Base-by-base conservation (phyloP, 2,113 vertebrate species). In the Chrysochloris asiatica region DNA sequence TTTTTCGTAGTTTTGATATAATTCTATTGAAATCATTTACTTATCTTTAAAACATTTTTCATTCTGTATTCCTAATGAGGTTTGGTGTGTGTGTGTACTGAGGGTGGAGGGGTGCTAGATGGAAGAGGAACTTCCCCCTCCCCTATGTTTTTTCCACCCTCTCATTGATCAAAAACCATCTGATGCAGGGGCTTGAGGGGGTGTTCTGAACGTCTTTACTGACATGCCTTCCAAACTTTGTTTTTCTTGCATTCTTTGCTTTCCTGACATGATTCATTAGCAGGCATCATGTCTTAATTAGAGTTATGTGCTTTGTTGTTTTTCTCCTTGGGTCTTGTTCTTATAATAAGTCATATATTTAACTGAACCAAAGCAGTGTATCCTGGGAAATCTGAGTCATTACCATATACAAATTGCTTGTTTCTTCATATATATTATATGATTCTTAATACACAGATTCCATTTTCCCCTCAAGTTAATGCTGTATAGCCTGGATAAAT, bases 191-290 rank as follows among this genome's bases (percentile, higher is more conserved):
- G 19, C 30, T 83, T 86, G 93, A 93, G 95, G 91, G 91, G 89
- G 93, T 94, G 89, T 94, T 93, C 73, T 85, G 94, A 95, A 89
- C 95, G 77, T 67, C 79, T 92, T 95, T 92, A 52, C 83, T 87
- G 89, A 93, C 91, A 81, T 88, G 90, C 91, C 82, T 96, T 90
- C 88, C 92, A 84, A 89, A 95, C 82, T 95, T 90, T 81, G 65
- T 43, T 94, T 95, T 92, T 90, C 83, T 83, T 83, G 71, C 12
- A 13, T 88, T 88, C 93, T 93, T 93, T 90, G 59, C 91, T 83
- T 97, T 95, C 83, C 72, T 93, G 11, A 78, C 67, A 65, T 96
- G 93, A 95, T 95, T 97, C 87, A 72, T 89, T 94, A 93, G 30
- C 72, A 78, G 0, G 78, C 92, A 87, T 52, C 69, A n/a, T 78